phyloP scores from a whole-genome alignment of 2,888 invertebrate genomes.

The Xestia xanthographa region DNA sequence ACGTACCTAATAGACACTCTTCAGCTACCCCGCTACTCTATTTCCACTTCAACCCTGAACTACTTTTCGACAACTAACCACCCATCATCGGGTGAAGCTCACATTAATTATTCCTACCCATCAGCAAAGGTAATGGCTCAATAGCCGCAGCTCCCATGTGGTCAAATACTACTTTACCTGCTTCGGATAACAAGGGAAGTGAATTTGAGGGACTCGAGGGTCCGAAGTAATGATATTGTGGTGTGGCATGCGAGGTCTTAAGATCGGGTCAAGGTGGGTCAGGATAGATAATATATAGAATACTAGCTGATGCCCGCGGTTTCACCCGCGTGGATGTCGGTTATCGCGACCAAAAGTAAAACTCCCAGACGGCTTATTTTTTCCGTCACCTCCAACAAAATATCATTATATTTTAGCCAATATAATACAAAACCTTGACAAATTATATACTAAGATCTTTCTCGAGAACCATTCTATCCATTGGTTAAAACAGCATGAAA shows the following conservation, averaged over 20 bases:
- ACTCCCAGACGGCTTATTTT: too few relatives aligned
- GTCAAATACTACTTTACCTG: slow-evolving; percentile 57
- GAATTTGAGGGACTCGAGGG: slow-evolving; percentile 63
- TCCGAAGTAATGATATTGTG: slow-evolving; percentile 73
- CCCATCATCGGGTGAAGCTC: slow-evolving; percentile 47
- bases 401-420: too few relatives aligned
- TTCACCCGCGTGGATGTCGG: too few relatives aligned
- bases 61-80: slow-evolving; percentile 33
- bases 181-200: slow-evolving; percentile 62
- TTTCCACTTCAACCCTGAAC: slow-evolving; percentile 25
- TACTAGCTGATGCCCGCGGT: background rate
- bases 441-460: too few relatives aligned
- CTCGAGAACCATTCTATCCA: too few relatives aligned
- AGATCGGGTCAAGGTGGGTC: slow-evolving; percentile 43
- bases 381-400: too few relatives aligned
- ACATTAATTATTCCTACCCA: slow-evolving; percentile 62
- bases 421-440: too few relatives aligned
- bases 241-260: slow-evolving; percentile 53
- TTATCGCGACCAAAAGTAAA: too few relatives aligned
- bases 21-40: slow-evolving; percentile 17
- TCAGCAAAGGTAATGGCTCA: slow-evolving; percentile 60
- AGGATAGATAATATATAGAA: background rate
- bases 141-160: slow-evolving; percentile 64
- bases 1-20: background rate
- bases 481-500: too few relatives aligned